Conservation (phyloP, 2,797 vertebrate species). For the Cuniculus paca region DNA sequence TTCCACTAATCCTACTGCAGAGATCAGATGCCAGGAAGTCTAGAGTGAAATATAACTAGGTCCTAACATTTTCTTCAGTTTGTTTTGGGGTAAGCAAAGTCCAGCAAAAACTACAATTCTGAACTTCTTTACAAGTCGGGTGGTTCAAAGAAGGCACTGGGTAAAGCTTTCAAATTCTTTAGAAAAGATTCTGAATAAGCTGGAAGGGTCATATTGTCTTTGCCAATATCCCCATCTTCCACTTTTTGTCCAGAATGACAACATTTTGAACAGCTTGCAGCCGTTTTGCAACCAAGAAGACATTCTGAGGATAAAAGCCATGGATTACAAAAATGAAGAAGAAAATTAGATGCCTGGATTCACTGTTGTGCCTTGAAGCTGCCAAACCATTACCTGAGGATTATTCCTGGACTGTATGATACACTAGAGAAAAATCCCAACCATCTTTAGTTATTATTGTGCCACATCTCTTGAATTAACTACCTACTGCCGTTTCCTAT, state of each 20-base stretch:
- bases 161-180: slow-evolving; percentile 17
- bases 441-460: background rate
- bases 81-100: background rate
- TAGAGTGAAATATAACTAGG: background rate
- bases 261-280: slow-evolving; percentile 26
- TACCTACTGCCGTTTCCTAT: background rate
- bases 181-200: background rate
- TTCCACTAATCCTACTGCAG: background rate
- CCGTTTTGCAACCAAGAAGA: slow-evolving; percentile 19
- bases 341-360: background rate
- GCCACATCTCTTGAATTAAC: background rate
- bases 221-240: background rate
- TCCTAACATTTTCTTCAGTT: background rate
- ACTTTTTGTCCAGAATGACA: background rate
- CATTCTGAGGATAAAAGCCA: slow-evolving; percentile 31
- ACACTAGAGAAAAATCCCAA: slow-evolving; percentile 6
- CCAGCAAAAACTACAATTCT: slow-evolving; percentile 6
- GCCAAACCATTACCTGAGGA: background rate
- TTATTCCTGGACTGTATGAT: background rate
- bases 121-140: background rate
- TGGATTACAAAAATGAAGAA: background rate
- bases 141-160: background rate
- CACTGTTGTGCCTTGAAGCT: background rate
- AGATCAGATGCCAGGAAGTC: background rate
- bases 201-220: background rate